Conservation (phyloP, 2,888 invertebrate species). For the Parelbella ahira region DNA sequence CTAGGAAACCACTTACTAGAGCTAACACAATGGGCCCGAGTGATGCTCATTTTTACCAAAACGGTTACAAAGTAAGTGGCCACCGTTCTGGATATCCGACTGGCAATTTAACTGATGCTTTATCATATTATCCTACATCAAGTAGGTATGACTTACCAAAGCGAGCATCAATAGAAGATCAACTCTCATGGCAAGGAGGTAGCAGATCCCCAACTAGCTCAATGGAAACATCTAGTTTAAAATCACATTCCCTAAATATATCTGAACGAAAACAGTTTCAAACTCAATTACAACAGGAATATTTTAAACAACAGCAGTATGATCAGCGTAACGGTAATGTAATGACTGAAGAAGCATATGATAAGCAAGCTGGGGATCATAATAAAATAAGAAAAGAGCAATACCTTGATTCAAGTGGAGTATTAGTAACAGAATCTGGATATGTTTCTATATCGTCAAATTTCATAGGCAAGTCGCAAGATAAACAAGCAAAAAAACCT, state of each 20-base stretch:
- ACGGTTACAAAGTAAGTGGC: constrained; percentile 84
- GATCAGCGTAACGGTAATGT: constrained; percentile 74
- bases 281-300: constrained; percentile 77
- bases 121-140: constrained; percentile 90
- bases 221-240: constrained; percentile 76
- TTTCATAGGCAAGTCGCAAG: constrained; percentile 73
- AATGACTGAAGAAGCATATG: constrained; percentile 59
- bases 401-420: constrained; percentile 63
- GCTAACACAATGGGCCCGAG: constrained; percentile 78
- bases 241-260: constrained; percentile 81
- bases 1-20: constrained; percentile 76
- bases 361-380: constrained; percentile 56
- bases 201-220: constrained; percentile 83
- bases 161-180: constrained; percentile 81
- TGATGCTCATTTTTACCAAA: constrained; percentile 79
- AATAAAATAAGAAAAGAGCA: constrained; percentile 63
- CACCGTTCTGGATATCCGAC: constrained; percentile 86
- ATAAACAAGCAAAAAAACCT: constrained; percentile 83
- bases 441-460: constrained; percentile 88
- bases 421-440: constrained; percentile 89
- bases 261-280: constrained; percentile 78
- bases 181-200: constrained; percentile 80
- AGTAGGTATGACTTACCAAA: constrained; percentile 80
- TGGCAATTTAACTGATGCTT: constrained; percentile 87
- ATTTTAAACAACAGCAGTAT: constrained; percentile 76